These are phyloP conservation scores for Hydropotes inermis DNA, from an alignment of 2,113 vertebrate species.

Conservation along the genomic window DNA sequence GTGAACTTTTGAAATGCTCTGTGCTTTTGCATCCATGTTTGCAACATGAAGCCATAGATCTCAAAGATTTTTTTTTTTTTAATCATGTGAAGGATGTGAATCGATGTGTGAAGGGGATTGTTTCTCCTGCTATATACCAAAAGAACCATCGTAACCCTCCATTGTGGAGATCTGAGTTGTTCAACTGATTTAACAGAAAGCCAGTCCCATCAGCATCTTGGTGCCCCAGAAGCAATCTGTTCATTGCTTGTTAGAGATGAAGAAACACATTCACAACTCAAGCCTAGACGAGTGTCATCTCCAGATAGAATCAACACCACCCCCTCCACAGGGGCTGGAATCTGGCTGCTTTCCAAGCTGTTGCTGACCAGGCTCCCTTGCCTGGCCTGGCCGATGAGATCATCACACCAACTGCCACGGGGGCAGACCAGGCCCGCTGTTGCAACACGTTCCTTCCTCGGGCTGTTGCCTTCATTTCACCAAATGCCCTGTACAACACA, in stretches of 20 bases:
- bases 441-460: not conserved
- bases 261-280: not conserved
- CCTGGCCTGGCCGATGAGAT: conserved; percentile 31
- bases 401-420: not conserved
- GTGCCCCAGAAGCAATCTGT: not conserved
- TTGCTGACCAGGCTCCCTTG: conserved; percentile 17
- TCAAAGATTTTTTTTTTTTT: not conserved
- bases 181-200: not conserved
- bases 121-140: not conserved
- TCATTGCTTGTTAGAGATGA: not conserved
- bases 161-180: not conserved
- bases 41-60: not conserved
- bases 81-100: not conserved
- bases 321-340: not conserved
- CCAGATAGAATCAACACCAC: conserved; percentile 16
- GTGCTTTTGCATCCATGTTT: not conserved
- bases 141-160: not conserved
- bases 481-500: not conserved
- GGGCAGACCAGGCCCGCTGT: not conserved
- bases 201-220: not conserved
- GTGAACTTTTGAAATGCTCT: not conserved
- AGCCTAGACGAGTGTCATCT: not conserved
- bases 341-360: conserved; percentile 1
- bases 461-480: not conserved
- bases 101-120: not conserved